A percentile compares a stretch with the other conserved stretches of the same genome.
Evolutionary conservation across 2,113 vertebrate genomes (phyloP).

Genomic region (Proterorhinus semilunaris): DNA sequence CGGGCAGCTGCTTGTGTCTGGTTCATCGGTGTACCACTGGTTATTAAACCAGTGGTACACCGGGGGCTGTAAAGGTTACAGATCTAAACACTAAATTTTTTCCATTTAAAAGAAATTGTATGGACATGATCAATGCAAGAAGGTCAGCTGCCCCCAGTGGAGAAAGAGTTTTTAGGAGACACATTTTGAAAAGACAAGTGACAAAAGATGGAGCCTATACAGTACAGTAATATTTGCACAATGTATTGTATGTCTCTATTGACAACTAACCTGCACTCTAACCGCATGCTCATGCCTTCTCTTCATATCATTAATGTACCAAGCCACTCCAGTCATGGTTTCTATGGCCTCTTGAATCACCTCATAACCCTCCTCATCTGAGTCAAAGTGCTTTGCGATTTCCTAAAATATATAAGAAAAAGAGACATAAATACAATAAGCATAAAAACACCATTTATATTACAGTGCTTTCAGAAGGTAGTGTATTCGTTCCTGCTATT

Average conservation of each 20-base stretch:
- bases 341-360: conserved; percentile 92
- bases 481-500: too few species aligned
- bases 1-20: too few species aligned
- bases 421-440: neutral
- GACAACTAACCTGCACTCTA: conserved; percentile 86
- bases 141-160: neutral
- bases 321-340: conserved; percentile 97
- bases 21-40: too few species aligned
- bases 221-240: neutral
- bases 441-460: neutral
- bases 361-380: conserved; percentile 85
- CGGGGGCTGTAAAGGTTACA: neutral
- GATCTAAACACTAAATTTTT: neutral
- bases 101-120: neutral
- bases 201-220: neutral
- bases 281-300: conserved; percentile 94
- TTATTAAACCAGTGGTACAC: too few species aligned
- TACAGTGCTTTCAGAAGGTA: too few species aligned
- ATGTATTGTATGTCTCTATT: neutral
- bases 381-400: conserved; percentile 91
- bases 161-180: neutral
- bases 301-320: conserved; percentile 99
- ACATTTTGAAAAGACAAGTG: neutral
- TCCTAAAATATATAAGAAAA: conserved; percentile 75
- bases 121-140: conserved; percentile 1